Evolutionary conservation across 2,888 invertebrate species (phyloP).

Genomic region (Fragum fragum): DNA sequence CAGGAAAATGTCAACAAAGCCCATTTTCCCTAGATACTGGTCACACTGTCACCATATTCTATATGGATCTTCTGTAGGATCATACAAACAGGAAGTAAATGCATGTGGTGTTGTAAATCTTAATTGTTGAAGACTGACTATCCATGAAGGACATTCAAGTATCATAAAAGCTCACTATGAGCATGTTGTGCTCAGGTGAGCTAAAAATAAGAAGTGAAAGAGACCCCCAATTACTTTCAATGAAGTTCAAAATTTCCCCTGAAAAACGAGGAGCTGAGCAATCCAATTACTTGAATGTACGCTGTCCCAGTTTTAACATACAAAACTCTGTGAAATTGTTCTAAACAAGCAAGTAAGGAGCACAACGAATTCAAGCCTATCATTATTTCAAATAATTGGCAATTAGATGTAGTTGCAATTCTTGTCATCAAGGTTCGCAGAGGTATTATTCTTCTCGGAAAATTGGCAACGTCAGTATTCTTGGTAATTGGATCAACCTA

Average conservation of each 20-base stretch:
- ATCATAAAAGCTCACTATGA: too few relatives aligned
- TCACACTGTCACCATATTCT: too few relatives aligned
- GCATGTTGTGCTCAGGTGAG: too few relatives aligned
- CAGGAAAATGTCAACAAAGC: too few relatives aligned
- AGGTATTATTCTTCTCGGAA: conserved; percentile 7
- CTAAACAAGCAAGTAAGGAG: conserved; percentile 17
- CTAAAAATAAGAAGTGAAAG: not conserved
- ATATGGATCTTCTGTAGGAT: too few relatives aligned
- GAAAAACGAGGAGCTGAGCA: not conserved
- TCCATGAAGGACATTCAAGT: too few relatives aligned
- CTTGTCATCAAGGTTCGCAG: conserved; percentile 11
- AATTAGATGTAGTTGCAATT: conserved; percentile 26
- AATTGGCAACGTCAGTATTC: not conserved
- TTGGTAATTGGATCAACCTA: not conserved
- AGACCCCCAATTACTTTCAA: not conserved
- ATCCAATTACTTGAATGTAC: conserved; percentile 28
- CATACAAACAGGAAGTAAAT: too few relatives aligned
- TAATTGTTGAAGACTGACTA: too few relatives aligned
- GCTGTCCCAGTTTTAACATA: not conserved
- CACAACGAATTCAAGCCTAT: conserved; percentile 8
- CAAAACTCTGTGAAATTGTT: conserved; percentile 10
- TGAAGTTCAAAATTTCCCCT: conserved; percentile 3
- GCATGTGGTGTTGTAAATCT: too few relatives aligned
- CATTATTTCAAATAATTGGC: conserved; percentile 26
- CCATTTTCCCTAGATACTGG: too few relatives aligned